These are phyloP conservation scores for Sceloporus undulatus DNA, from an alignment of 2,113 vertebrate genomes.

Conservation along the genomic window DNA sequence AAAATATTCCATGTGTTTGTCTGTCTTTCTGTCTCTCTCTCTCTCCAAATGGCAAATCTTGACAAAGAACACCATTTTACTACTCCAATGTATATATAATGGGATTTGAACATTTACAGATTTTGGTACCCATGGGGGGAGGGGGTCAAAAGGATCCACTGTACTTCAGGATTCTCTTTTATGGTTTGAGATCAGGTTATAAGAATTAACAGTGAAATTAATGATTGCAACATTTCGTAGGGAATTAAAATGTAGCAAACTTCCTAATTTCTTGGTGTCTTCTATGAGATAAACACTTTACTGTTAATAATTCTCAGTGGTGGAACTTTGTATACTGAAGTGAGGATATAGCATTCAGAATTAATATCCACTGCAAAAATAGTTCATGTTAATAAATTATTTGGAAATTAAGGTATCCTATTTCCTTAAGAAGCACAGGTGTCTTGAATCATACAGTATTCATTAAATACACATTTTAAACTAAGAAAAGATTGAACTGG, in stretches of 20 bases:
- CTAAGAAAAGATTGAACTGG: not conserved
- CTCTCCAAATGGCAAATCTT: no score
- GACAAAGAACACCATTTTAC: no score
- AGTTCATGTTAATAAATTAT: not conserved
- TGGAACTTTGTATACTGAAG: not conserved
- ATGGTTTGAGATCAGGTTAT: not conserved
- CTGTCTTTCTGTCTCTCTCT: no score
- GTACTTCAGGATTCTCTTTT: not conserved
- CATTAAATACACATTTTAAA: slow-evolving; percentile 1
- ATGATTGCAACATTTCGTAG: slow-evolving; percentile 4
- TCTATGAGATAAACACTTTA: not conserved
- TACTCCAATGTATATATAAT: no score
- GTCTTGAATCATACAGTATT: not conserved
- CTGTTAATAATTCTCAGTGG: not conserved
- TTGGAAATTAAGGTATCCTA: not conserved
- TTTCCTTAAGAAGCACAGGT: not conserved
- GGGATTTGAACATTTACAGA: no score
- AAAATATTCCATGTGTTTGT: no score
- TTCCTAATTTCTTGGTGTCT: slow-evolving; percentile 7
- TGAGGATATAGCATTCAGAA: not conserved
- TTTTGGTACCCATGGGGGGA: no score
- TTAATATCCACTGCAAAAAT: not conserved
- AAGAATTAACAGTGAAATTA: not conserved
- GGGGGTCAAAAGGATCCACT: no score
- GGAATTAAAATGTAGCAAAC: slow-evolving; percentile 9